Evolutionary conservation across 2,797 vertebrate genomes (phyloP).

Genomic region (Nyctibius grandis): DNA sequence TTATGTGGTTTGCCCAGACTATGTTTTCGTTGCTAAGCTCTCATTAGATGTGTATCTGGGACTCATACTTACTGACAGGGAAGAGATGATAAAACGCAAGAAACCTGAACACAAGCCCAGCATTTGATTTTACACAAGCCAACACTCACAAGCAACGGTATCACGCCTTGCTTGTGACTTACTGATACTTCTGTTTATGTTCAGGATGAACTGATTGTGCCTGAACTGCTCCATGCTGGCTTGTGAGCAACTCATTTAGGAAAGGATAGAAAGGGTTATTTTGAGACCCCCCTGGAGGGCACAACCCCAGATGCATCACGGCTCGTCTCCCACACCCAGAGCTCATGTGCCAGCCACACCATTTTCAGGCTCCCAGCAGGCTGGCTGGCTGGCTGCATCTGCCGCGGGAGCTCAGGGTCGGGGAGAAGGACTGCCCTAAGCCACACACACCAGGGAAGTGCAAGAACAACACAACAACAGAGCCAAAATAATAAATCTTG

Average conservation of each 20-base stretch:
- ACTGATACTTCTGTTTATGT: accelerated
- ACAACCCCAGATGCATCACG: accelerated
- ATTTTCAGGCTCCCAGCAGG: neutral
- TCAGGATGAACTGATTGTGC: neutral
- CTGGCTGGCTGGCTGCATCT: neutral
- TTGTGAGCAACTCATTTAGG: accelerated
- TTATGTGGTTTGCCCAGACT: neutral
- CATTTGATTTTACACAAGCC: neutral
- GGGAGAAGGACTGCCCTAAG: neutral
- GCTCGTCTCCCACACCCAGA: neutral
- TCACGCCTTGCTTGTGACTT: neutral
- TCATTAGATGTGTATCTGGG: neutral
- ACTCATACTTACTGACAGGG: neutral
- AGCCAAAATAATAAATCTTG: conserved; percentile 3
- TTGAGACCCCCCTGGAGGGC: neutral
- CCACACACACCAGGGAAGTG: neutral
- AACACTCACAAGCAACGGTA: neutral
- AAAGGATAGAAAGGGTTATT: neutral
- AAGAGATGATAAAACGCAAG: neutral
- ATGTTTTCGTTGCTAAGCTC: neutral
- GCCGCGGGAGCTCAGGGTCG: accelerated
- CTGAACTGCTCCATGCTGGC: accelerated
- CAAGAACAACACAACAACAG: neutral
- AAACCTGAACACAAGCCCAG: neutral
- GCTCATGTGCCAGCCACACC: neutral